Percentiles rank a stretch among this genome's conserved stretches.
phyloP scores from a whole-genome alignment of 2,888 invertebrate genomes.

The Megastigmus dorsalis region DNA sequence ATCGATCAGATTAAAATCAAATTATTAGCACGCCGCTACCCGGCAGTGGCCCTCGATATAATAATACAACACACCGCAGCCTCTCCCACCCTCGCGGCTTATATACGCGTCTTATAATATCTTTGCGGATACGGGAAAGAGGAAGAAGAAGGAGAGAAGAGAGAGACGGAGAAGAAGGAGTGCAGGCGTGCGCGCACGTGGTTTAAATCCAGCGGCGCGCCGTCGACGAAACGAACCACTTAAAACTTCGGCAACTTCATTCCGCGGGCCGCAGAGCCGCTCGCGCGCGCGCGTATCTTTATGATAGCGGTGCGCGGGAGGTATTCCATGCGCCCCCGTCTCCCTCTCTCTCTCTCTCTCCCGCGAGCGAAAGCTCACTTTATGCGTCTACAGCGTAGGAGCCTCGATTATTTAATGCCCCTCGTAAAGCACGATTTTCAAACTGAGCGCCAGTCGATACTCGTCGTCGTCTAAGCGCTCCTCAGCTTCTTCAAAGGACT shows the following conservation, averaged over 20 bases:
- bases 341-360: background rate
- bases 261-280: slow-evolving; percentile 5
- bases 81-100: background rate
- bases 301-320: slow-evolving; percentile 3
- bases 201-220: slow-evolving; percentile 26
- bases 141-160: no score
- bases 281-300: slow-evolving; percentile 18
- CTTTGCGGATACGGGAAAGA: no score
- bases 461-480: background rate
- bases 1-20: slow-evolving; percentile 17
- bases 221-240: slow-evolving; percentile 53
- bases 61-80: background rate
- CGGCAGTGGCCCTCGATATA: background rate
- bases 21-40: background rate
- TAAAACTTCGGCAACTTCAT: slow-evolving; percentile 54
- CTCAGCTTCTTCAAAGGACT: no score
- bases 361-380: background rate
- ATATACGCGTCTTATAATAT: background rate
- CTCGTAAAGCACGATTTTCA: background rate
- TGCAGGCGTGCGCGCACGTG: slow-evolving; percentile 22
- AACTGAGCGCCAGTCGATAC: background rate
- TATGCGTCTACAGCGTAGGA: background rate
- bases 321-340: no score
- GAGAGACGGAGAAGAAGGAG: background rate
- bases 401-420: slow-evolving; percentile 33